Percentiles rank a stretch among this genome's conserved stretches.
These are phyloP conservation scores for Phlogophora meticulosa DNA, from an alignment of 2,888 invertebrate species.

Conservation along the genomic window DNA sequence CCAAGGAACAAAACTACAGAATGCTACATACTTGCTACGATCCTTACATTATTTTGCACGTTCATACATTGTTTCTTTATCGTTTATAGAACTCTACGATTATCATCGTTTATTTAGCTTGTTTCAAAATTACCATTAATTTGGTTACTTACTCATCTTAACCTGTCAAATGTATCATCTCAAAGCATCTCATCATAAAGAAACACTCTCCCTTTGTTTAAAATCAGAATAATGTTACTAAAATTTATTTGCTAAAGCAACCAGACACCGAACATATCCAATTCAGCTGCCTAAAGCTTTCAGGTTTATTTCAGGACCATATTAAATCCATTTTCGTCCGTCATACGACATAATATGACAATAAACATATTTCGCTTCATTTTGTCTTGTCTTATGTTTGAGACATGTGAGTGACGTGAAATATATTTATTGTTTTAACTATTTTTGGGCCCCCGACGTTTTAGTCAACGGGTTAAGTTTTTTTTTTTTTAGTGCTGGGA, in stretches of 20 bases:
- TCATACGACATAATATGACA: constrained; percentile 83
- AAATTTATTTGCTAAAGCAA: constrained; percentile 64
- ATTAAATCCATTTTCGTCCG: constrained; percentile 77
- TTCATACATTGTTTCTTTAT: too few relatives aligned
- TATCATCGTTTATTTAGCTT: too few relatives aligned
- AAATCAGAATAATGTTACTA: constrained; percentile 54
- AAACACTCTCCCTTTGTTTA: constrained; percentile 59
- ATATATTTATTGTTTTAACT: constrained; percentile 74
- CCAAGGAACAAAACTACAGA: too few relatives aligned
- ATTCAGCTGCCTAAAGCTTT: constrained; percentile 72
- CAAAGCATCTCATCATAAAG: constrained; percentile 39
- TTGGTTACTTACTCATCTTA: constrained; percentile 4
- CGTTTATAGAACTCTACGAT: too few relatives aligned
- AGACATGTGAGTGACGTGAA: constrained; percentile 74
- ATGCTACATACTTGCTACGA: too few relatives aligned
- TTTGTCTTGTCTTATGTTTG: constrained; percentile 71
- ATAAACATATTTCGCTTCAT: constrained; percentile 81
- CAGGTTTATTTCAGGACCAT: constrained; percentile 70
- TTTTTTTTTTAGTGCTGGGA: constrained; percentile 6
- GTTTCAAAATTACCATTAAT: neutral
- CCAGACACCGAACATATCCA: constrained; percentile 52
- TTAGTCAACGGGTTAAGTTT: constrained; percentile 48
- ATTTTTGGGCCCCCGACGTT: constrained; percentile 63
- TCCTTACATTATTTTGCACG: too few relatives aligned
- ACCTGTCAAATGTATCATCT: constrained; percentile 30